A percentile compares a stretch with the other conserved stretches of the same genome.
These are phyloP conservation scores for Apis cerana DNA, from an alignment of 1,140 invertebrate species.

Conservation along the genomic window DNA sequence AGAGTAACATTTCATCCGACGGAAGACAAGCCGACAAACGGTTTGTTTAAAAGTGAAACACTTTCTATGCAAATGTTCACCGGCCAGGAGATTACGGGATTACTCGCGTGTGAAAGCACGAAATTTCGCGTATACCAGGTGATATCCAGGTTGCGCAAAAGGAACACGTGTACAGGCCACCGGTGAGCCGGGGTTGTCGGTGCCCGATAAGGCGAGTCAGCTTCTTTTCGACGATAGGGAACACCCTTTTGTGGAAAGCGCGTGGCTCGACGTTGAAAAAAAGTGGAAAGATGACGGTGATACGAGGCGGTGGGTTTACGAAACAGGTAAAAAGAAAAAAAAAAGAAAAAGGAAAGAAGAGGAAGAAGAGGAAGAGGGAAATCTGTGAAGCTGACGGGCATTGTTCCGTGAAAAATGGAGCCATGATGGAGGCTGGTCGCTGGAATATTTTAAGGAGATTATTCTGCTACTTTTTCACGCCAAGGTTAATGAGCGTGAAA, in stretches of 20 bases:
- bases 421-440: neutral
- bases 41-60: neutral
- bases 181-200: neutral
- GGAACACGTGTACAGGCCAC: neutral
- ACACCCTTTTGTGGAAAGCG: conserved; percentile 29
- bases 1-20: no score
- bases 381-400: conserved; percentile 16
- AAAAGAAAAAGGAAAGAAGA: no score
- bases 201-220: conserved; percentile 15
- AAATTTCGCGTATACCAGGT: conserved; percentile 1
- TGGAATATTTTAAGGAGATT: conserved; percentile 12
- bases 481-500: neutral
- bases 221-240: conserved; percentile 6
- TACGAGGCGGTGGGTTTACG: conserved; percentile 13
- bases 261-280: conserved; percentile 23
- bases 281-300: conserved; percentile 37
- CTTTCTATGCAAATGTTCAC: neutral
- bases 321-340: conserved; percentile 22
- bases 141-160: neutral
- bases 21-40: no score
- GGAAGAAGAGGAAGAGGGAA: neutral
- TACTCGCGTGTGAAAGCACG: neutral
- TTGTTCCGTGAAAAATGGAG: conserved; percentile 27
- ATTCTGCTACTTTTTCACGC: neutral
- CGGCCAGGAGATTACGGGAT: neutral